Evolutionary conservation across 23 tunicate species (phyloP).

Genomic region (Oikopleura dioica): DNA sequence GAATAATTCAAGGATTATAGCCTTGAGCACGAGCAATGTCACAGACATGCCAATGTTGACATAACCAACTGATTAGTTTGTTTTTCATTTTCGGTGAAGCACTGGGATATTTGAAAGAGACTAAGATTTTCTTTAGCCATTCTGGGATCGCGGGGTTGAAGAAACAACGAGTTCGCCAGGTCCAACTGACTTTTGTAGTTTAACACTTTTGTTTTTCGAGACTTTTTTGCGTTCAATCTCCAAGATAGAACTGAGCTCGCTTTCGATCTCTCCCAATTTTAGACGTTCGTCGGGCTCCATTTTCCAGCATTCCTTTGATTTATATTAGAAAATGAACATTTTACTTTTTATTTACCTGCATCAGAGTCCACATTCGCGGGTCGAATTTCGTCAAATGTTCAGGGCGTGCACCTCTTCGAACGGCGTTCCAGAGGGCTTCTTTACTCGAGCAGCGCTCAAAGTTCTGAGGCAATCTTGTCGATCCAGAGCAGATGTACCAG

Average conservation of each 20-base stretch:
- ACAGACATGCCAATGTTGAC: too few species aligned
- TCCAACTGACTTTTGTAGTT: too few species aligned
- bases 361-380: slow-evolving; percentile 1
- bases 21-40: too few species aligned
- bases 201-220: too few species aligned
- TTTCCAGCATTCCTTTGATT: not conserved
- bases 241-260: not conserved
- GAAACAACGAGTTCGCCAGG: too few species aligned
- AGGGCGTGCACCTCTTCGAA: slow-evolving; percentile 25
- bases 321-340: not conserved
- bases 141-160: too few species aligned
- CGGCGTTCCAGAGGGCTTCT: slow-evolving; percentile 52
- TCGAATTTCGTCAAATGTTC: not conserved
- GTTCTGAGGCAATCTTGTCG: slow-evolving; percentile 20
- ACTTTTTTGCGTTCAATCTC: not conserved
- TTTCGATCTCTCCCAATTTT: not conserved
- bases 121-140: too few species aligned
- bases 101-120: too few species aligned
- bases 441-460: slow-evolving; percentile 28
- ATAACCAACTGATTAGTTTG: too few species aligned
- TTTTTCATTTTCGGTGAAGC: too few species aligned
- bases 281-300: slow-evolving; percentile 6
- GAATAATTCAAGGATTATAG: too few species aligned
- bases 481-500: slow-evolving; percentile 50
- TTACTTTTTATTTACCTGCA: not conserved